phyloP scores from a whole-genome alignment of 2,888 invertebrate genomes.

The Leptogaster cylindrica region DNA sequence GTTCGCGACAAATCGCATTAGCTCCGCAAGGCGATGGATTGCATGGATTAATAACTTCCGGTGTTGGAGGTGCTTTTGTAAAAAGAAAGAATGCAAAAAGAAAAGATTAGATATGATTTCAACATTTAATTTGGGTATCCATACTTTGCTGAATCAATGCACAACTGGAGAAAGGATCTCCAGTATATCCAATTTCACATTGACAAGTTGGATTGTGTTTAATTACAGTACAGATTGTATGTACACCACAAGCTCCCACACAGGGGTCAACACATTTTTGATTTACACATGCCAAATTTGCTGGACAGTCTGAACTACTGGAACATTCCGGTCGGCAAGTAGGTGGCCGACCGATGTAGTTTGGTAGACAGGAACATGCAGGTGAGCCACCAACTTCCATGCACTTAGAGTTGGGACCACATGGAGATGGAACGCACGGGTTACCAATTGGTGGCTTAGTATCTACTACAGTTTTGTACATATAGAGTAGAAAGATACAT shows the following conservation, averaged over 20 bases:
- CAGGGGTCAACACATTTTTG: slow-evolving; percentile 82
- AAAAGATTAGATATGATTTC: neutral
- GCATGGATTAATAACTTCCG: slow-evolving; percentile 73
- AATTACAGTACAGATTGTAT: slow-evolving; percentile 76
- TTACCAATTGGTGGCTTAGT: slow-evolving; percentile 67
- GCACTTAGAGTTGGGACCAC: slow-evolving; percentile 85
- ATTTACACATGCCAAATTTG: slow-evolving; percentile 78
- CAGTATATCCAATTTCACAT: slow-evolving; percentile 75
- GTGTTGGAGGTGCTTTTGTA: slow-evolving; percentile 59
- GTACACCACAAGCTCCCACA: slow-evolving; percentile 76
- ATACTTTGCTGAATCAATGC: slow-evolving; percentile 65
- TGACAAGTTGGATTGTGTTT: slow-evolving; percentile 81
- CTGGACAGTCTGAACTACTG: slow-evolving; percentile 76
- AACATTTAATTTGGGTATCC: too few species aligned
- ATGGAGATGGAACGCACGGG: slow-evolving; percentile 84
- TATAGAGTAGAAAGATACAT: slow-evolving; percentile 39
- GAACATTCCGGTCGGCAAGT: slow-evolving; percentile 82
- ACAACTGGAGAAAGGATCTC: slow-evolving; percentile 79
- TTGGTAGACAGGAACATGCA: slow-evolving; percentile 80
- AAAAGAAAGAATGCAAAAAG: neutral
- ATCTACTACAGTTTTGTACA: slow-evolving; percentile 57
- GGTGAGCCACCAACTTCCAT: slow-evolving; percentile 76
- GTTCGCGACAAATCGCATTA: slow-evolving; percentile 78
- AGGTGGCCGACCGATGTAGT: slow-evolving; percentile 82
- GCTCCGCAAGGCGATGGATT: slow-evolving; percentile 80